Evolutionary conservation across 1,140 invertebrate genomes (phyloP), one percentile per base, ranked within the genome.

Genomic region (Penaeus indicus): DNA sequence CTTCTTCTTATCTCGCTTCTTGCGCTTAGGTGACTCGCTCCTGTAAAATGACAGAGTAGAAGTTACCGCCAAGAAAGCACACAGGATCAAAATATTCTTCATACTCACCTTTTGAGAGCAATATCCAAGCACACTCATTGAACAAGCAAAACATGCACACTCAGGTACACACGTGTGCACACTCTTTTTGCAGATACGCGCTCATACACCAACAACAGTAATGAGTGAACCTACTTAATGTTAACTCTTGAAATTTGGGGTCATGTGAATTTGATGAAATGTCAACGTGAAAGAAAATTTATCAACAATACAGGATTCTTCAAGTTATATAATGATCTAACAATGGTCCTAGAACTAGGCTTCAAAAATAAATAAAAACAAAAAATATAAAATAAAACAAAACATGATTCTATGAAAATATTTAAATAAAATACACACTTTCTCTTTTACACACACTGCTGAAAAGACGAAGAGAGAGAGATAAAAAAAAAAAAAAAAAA

Each of bases 1-100:
- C 87, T 91, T 92, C 84, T 91, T 91, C 90, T 92, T 92, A 64
- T 90, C 85, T 19, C 89, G 85, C 84, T 91, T 89, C 87, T 90
- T 90, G 72, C 90, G 88, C 63, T 88, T 91, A 62, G 88, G 89
- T 60, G 91, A 91, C 47, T 86, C 79, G 79, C 88, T 88, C 86
- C 90, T 90, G 90, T 75, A 88, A 90, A 67, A 82, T 72, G 25
- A 79, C 32, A 72, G 72, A 19, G 32, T 62, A 27, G 32, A n/a
- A 21, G 27, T 32, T 63, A 62, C 21, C 27, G 60, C 60, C 21
- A 32, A n/a, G 61, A 83, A 62, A 63, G 47, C 19, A 19, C 16
- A 75, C 21, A 75, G 72, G 72, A 18, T 75, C 27, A n/a, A 75
- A 75, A 27, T 32, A 75, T 75, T 32, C 42, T 19, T 75, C 27